Percentiles rank a stretch among this genome's conserved stretches.
Evolutionary conservation across 2,888 invertebrate species (phyloP).

Genomic region (Lepidochrysops patricia): DNA sequence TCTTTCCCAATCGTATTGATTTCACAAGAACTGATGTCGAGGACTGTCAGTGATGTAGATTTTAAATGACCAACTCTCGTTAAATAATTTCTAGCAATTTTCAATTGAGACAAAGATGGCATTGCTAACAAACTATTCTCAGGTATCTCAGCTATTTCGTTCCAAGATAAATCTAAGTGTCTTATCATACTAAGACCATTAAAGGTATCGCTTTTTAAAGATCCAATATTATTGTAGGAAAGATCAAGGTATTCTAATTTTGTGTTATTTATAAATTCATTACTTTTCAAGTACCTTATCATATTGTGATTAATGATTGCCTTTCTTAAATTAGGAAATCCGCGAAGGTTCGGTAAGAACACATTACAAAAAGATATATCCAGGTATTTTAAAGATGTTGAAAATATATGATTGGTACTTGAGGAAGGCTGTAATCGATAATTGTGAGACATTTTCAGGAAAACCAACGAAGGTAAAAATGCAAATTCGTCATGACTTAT

Average conservation of each 20-base stretch:
- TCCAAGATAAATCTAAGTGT: conserved; percentile 80
- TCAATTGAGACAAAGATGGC: conserved; percentile 73
- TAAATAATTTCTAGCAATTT: conserved; percentile 79
- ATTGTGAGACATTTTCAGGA: conserved; percentile 77
- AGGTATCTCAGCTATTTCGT: conserved; percentile 76
- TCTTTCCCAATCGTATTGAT: conserved; percentile 73
- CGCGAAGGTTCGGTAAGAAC: conserved; percentile 73
- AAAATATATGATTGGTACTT: conserved; percentile 51
- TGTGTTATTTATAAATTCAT: conserved; percentile 77
- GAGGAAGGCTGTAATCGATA: conserved; percentile 66
- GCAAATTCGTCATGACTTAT: conserved; percentile 70
- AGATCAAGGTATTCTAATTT: conserved; percentile 77
- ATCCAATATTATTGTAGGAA: conserved; percentile 78
- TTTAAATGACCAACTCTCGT: conserved; percentile 72
- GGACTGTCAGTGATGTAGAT: conserved; percentile 69
- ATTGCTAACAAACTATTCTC: conserved; percentile 76
- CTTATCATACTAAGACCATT: conserved; percentile 71
- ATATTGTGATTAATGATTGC: conserved; percentile 78
- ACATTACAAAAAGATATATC: conserved; percentile 78
- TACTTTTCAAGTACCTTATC: conserved; percentile 71
- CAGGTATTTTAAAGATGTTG: conserved; percentile 68
- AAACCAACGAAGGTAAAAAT: conserved; percentile 74
- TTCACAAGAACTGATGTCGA: conserved; percentile 80
- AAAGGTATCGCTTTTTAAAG: conserved; percentile 76
- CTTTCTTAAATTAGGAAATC: conserved; percentile 75